Evolutionary conservation across 2,888 invertebrate species (phyloP), one percentile per base, ranked within the genome.

Genomic region (Drosophila eohydei): DNA sequence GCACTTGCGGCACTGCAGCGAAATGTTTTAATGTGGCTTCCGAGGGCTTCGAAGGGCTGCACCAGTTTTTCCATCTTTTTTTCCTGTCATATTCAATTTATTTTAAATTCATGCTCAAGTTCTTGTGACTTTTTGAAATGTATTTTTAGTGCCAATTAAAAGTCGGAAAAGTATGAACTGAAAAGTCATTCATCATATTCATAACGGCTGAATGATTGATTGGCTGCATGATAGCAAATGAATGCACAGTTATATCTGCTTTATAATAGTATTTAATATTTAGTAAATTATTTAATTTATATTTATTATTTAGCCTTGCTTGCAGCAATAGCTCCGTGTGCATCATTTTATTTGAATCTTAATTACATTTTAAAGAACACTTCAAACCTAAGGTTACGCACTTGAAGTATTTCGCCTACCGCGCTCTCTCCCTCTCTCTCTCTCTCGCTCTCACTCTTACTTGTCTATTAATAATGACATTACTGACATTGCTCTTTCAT

Each of bases 401-500:
- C 43, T 62, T 54, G 5, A 26, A 34, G 12, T 55, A 8, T 9
- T 14, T 21, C 21, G 12, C 50, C 46, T 28, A 12, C 3, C 16
- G 52, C 9, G 4, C 7, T 16, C 8, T 16, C 8, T 51, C 11
- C 7, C 46, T 36, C 6, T 46, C 34, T 36, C 38, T 2, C 36
- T 43, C 40, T 26, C 12, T 43, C 40, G n/a, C 12, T 4, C 41
- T 41, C 16, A n/a, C 28, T 46, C 46, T 28, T 4, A 14, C 46
- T 28, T 46, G 32, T 36, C 51, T 36, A 48, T 59, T 48, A 44
- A 55, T 68, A 83, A 78, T 78, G 79, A 55, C 64, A 74, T 80
- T 83, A 62, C 59, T 55, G 48, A 44, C 60, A 75, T 72, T 74
- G 57, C 63, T 58, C 58, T 48, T 51, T 51, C 52, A 48, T 48